phyloP scores from a whole-genome alignment of 2,888 invertebrate genomes.

The Troides oblongomaculatus region DNA sequence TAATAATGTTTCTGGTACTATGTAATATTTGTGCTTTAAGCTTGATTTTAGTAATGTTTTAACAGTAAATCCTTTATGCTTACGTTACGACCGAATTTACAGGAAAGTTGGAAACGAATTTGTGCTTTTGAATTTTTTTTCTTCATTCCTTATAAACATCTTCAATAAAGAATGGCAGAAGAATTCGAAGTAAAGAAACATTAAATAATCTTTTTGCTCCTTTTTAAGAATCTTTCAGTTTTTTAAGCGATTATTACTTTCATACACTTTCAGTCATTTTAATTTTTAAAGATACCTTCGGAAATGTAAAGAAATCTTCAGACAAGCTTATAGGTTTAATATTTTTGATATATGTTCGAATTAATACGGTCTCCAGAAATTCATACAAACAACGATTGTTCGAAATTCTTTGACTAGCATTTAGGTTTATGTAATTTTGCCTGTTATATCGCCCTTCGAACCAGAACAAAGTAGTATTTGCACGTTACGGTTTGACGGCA shows the following conservation, averaged over 20 bases:
- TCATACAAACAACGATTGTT: too few species aligned
- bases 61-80: not conserved
- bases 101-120: not conserved
- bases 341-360: too few species aligned
- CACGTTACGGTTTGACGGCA: too few species aligned
- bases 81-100: not conserved
- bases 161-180: not conserved
- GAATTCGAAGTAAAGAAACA: not conserved
- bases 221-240: constrained; percentile 3
- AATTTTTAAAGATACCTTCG: not conserved
- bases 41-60: not conserved
- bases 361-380: too few species aligned
- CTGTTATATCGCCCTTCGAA: too few species aligned
- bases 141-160: not conserved
- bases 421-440: too few species aligned
- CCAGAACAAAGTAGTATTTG: too few species aligned
- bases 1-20: too few species aligned
- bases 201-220: not conserved
- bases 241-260: constrained; percentile 18
- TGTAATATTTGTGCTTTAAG: not conserved
- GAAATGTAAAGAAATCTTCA: not conserved
- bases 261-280: constrained; percentile 7
- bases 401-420: too few species aligned
- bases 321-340: too few species aligned
- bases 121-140: not conserved